phyloP scores from a whole-genome alignment of 2,888 invertebrate genomes.

The Vanessa cardui region DNA sequence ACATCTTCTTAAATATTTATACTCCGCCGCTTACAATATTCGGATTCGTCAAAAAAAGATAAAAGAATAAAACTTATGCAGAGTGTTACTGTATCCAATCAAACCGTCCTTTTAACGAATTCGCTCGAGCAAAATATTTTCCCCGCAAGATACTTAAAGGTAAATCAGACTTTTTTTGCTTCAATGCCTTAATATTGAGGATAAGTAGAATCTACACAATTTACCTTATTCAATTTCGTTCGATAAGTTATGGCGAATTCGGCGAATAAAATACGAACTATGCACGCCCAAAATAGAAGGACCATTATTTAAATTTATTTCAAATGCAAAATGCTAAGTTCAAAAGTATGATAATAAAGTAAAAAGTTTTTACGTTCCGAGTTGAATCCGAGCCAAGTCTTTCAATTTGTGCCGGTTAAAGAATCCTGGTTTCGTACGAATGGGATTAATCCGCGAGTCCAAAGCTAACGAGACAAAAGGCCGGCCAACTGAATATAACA shows the following conservation, averaged over 20 bases:
- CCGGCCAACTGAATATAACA: constrained; percentile 17
- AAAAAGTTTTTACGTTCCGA: constrained; percentile 32
- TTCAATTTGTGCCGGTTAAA: constrained; percentile 33
- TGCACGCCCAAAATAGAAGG: background rate
- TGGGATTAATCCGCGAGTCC: constrained; percentile 17
- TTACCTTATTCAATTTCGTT: constrained; percentile 6
- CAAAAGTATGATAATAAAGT: constrained; percentile 19
- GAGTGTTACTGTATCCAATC: constrained; percentile 9
- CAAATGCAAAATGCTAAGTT: constrained; percentile 19
- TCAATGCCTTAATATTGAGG: constrained; percentile 4
- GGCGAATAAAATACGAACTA: background rate
- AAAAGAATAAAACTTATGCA: constrained; percentile 1
- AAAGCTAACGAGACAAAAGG: constrained; percentile 18
- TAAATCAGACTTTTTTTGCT: constrained; percentile 21
- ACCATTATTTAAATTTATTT: constrained; percentile 16
- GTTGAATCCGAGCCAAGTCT: constrained; percentile 36
- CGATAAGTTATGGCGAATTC: constrained; percentile 2
- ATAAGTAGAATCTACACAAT: constrained; percentile 4
- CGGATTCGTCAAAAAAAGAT: constrained; percentile 8
- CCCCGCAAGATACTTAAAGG: constrained; percentile 14
- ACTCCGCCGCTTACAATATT: too few relatives aligned
- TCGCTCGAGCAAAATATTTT: constrained; percentile 5
- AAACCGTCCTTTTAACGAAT: background rate
- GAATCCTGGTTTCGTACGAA: constrained; percentile 23
- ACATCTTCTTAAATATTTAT: background rate